A percentile compares a stretch with the other conserved stretches of the same genome.
Conservation (phyloP, 2,888 invertebrate genomes). For the Blastobasis adustella region DNA sequence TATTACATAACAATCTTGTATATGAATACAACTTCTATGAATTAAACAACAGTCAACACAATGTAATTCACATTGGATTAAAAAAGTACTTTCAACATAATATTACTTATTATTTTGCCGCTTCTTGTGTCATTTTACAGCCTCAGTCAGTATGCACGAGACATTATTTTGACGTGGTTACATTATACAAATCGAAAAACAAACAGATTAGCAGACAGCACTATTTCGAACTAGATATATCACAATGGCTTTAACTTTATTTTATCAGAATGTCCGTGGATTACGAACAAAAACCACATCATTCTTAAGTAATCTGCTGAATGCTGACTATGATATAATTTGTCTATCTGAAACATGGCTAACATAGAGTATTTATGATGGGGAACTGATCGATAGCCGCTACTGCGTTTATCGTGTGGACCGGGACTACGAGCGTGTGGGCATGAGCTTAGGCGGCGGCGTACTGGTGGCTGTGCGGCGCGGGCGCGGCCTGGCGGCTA, state of each 20-base stretch:
- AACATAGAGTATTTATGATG: slow-evolving; percentile 4
- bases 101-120: too few species aligned
- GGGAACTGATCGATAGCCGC: slow-evolving; percentile 3
- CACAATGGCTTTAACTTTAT: not conserved
- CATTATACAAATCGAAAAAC: too few species aligned
- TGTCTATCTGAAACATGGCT: slow-evolving; percentile 7
- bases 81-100: too few species aligned
- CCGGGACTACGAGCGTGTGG: not conserved
- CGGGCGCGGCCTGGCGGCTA: not conserved
- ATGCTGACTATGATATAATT: slow-evolving; percentile 4
- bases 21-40: too few species aligned
- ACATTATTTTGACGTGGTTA: too few species aligned
- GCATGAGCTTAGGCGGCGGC: slow-evolving; percentile 2
- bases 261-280: slow-evolving; percentile 10
- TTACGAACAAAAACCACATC: slow-evolving; percentile 4
- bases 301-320: slow-evolving; percentile 4
- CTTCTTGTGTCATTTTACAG: too few species aligned
- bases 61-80: too few species aligned
- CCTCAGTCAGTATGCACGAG: too few species aligned
- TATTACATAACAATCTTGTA: too few species aligned
- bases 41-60: too few species aligned
- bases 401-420: slow-evolving; percentile 6
- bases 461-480: slow-evolving; percentile 2
- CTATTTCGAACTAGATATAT: too few species aligned
- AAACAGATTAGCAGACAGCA: too few species aligned